Evolutionary conservation across 2,888 invertebrate genomes (phyloP).

Genomic region (Dione vanillae): DNA sequence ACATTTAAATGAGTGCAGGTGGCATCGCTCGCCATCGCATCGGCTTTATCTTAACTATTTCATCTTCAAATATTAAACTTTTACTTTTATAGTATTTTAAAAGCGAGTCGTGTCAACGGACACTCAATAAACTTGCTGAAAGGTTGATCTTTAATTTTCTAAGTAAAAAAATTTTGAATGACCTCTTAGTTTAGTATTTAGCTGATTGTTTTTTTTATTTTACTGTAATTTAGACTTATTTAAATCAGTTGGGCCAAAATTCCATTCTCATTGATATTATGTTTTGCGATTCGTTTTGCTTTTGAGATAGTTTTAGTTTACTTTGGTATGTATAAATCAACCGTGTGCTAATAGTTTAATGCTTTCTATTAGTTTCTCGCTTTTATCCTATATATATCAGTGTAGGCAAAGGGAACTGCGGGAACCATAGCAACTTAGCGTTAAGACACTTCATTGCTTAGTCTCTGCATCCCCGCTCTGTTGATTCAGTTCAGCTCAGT

Average conservation of each 20-base stretch:
- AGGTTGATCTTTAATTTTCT: conserved; percentile 39
- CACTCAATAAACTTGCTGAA: conserved; percentile 49
- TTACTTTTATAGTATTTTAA: conserved; percentile 80
- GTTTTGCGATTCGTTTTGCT: too few relatives aligned
- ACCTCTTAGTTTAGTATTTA: not conserved
- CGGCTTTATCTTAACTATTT: conserved; percentile 75
- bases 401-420: too few relatives aligned
- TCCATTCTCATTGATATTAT: too few relatives aligned
- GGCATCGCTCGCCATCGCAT: conserved; percentile 67
- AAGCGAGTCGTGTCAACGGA: conserved; percentile 73
- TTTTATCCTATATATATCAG: too few relatives aligned
- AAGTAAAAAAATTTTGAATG: not conserved
- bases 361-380: too few relatives aligned
- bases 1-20: conserved; percentile 70
- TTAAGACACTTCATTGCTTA: too few relatives aligned
- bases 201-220: too few relatives aligned
- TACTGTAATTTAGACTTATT: too few relatives aligned
- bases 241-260: too few relatives aligned
- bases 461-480: too few relatives aligned
- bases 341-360: not conserved
- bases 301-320: not conserved
- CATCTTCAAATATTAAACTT: conserved; percentile 79
- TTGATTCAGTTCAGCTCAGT: too few relatives aligned
- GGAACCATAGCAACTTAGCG: too few relatives aligned
- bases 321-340: not conserved